phyloP scores from a whole-genome alignment of 1,140 invertebrate species.

The Diuraphis noxia region DNA sequence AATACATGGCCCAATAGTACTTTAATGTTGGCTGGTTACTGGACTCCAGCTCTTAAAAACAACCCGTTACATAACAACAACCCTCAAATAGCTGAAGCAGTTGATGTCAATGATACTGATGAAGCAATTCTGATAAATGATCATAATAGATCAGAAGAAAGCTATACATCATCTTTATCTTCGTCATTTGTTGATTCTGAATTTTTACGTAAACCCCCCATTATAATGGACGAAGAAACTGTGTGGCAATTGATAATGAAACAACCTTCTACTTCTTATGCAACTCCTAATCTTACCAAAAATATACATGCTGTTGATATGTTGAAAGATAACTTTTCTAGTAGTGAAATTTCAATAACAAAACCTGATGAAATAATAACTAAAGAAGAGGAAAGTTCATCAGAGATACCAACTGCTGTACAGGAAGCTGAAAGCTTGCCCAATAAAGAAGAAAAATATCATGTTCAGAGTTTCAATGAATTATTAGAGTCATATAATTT shows the following conservation, averaged over 20 bases:
- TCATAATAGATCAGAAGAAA: conserved; percentile 41
- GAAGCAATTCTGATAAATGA: conserved; percentile 20
- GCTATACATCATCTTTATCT: conserved; percentile 16
- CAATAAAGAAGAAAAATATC: background rate
- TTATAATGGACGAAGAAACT: conserved; percentile 4
- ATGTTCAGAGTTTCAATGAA: conserved; percentile 33
- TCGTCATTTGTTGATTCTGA: conserved; percentile 41
- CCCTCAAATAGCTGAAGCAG: conserved; percentile 18
- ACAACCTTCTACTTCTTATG: conserved; percentile 23
- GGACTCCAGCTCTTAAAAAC: conserved; percentile 75
- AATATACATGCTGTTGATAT: background rate
- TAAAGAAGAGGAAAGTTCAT: background rate
- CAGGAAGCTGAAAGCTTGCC: background rate
- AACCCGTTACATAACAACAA: conserved; percentile 62
- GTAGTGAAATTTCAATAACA: background rate
- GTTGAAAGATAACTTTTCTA: background rate
- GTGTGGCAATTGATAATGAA: conserved; percentile 28
- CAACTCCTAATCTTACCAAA: background rate
- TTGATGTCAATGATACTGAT: conserved; percentile 8
- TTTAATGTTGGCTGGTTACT: conserved; percentile 80
- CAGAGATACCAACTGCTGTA: background rate
- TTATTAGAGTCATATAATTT: conserved; percentile 38
- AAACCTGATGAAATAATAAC: background rate
- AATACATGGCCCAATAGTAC: conserved; percentile 89
- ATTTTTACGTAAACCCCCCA: background rate